Conservation (phyloP, 2,113 vertebrate species). For the Panthera tigris region DNA sequence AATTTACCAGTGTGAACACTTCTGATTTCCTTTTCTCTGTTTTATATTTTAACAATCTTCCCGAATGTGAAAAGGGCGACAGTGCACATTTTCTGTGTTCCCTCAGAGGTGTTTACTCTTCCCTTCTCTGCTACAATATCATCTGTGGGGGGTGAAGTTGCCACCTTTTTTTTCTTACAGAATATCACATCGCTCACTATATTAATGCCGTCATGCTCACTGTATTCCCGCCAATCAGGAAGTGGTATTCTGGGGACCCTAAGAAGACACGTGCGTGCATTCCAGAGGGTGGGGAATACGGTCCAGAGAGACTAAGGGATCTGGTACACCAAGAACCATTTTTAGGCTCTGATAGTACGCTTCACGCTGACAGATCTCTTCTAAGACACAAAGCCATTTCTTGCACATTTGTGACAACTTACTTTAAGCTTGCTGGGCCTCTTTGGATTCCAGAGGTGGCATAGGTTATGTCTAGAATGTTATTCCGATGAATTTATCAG, state of each 20-base stretch:
- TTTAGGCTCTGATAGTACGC: background rate
- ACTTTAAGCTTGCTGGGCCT: background rate
- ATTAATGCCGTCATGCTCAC: rapidly evolving
- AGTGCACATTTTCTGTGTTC: background rate
- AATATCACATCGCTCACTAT: background rate
- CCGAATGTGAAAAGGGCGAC: background rate
- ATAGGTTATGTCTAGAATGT: background rate
- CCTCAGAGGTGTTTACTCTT: background rate
- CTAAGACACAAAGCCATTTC: background rate
- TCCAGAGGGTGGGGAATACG: background rate
- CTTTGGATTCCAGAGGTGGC: background rate
- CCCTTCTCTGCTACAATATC: background rate
- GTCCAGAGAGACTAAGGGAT: background rate
- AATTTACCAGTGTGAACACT: background rate
- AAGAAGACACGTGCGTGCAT: background rate
- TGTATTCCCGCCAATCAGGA: too few relatives aligned
- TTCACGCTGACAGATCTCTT: background rate
- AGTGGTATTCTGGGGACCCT: background rate
- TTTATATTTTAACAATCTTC: background rate
- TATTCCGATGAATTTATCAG: background rate
- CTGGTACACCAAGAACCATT: background rate
- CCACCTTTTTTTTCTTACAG: too few relatives aligned
- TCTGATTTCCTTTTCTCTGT: background rate
- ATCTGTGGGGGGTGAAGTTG: too few relatives aligned
- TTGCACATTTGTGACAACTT: background rate